A percentile compares a stretch with the other conserved stretches of the same genome.
These are phyloP conservation scores for Athene noctua DNA, from an alignment of 2,113 vertebrate species.

Conservation along the genomic window DNA sequence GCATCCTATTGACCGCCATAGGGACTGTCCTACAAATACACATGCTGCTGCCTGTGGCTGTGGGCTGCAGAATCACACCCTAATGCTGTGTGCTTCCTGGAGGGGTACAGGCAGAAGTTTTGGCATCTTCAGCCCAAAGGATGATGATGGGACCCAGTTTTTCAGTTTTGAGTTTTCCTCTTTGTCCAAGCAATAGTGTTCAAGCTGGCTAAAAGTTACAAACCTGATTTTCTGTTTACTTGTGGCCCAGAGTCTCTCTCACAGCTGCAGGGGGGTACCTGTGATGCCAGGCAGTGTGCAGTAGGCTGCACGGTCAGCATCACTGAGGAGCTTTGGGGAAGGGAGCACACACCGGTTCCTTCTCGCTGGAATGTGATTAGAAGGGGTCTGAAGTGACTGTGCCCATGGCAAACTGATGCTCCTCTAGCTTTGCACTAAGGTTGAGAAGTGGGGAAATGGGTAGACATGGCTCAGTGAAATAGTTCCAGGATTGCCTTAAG, in stretches of 20 bases:
- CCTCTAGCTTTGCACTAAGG: neutral
- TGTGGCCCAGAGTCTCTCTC: neutral
- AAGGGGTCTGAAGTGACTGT: neutral
- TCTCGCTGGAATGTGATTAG: neutral
- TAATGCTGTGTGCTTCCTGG: neutral
- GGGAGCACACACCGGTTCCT: neutral
- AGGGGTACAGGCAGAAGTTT: neutral
- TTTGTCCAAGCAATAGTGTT: neutral
- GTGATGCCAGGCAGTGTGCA: neutral
- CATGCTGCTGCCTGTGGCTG: rapidly evolving
- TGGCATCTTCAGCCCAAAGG: neutral
- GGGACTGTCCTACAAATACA: neutral
- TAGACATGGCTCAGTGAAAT: neutral
- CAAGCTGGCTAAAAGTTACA: neutral
- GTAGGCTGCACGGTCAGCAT: neutral
- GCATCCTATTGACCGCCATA: neutral
- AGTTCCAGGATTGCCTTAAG: neutral
- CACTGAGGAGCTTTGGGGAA: neutral
- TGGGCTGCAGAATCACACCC: neutral
- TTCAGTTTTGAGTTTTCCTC: neutral
- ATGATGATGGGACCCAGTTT: neutral
- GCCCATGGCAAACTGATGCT: neutral
- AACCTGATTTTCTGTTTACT: neutral
- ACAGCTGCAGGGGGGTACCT: neutral
- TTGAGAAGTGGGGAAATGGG: neutral